Evolutionary conservation across 2,888 invertebrate genomes (phyloP).

Genomic region (Drosophila melanosoma): DNA sequence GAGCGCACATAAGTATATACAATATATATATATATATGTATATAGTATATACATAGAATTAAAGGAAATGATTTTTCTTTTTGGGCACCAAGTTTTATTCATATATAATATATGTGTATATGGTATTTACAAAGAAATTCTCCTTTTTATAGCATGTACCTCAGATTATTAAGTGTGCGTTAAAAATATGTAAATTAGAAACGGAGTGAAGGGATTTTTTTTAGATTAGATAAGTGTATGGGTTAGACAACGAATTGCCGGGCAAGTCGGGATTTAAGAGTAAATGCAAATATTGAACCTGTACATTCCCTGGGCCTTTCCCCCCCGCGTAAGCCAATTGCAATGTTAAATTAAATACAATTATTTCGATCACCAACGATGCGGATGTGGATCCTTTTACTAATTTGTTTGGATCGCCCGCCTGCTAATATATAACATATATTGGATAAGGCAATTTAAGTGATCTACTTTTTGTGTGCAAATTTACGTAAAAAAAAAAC

Average conservation of each 20-base stretch:
- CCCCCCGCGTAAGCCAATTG: conserved; percentile 29
- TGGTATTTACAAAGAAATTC: conserved; percentile 18
- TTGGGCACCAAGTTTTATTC: conserved; percentile 66
- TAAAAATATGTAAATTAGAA: not conserved
- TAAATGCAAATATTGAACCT: conserved; percentile 14
- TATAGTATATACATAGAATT: conserved; percentile 22
- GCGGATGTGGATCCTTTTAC: conserved; percentile 16
- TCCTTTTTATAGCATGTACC: conserved; percentile 47
- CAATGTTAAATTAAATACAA: conserved; percentile 2
- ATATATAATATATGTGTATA: not conserved
- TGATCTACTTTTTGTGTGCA: conserved; percentile 1
- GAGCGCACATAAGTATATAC: conserved; percentile 50
- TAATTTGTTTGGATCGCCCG: conserved; percentile 19
- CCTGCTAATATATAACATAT: conserved; percentile 21
- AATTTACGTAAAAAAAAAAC: conserved; percentile 1
- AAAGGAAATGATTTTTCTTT: conserved; percentile 21
- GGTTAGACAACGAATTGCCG: conserved; percentile 74
- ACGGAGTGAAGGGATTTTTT: conserved; percentile 15
- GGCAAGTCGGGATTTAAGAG: conserved; percentile 37
- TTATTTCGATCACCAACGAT: conserved; percentile 55
- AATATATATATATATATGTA: conserved; percentile 9
- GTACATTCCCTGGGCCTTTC: conserved; percentile 53
- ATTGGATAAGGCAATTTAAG: conserved; percentile 11
- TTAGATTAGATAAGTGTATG: conserved; percentile 56
- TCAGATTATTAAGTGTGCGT: conserved; percentile 31